A percentile compares a stretch with the other conserved stretches of the same genome.
phyloP scores from a whole-genome alignment of 2,113 vertebrate species.

The Malaclemys terrapin region DNA sequence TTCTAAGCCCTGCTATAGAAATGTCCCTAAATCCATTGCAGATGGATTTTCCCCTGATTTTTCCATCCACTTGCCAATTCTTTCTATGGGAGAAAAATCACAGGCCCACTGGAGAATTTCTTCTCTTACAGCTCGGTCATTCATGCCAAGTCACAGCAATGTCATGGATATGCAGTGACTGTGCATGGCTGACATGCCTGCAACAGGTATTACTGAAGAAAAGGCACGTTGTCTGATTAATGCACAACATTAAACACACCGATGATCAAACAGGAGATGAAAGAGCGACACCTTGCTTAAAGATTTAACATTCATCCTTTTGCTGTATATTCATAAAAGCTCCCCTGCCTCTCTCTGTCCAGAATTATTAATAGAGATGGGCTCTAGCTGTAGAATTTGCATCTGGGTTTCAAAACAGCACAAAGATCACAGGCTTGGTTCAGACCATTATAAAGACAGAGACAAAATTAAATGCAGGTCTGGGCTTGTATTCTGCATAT shows the following conservation, averaged over 20 bases:
- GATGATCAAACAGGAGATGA: neutral
- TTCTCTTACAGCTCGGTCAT: neutral
- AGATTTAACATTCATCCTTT: neutral
- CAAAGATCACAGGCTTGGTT: neutral
- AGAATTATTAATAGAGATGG: neutral
- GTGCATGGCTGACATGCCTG: neutral
- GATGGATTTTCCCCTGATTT: constrained; percentile 2
- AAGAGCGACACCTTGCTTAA: neutral
- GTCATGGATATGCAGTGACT: neutral
- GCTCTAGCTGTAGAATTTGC: neutral
- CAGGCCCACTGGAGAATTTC: neutral
- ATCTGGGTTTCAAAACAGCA: neutral
- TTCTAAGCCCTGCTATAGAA: constrained; percentile 30
- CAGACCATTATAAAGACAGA: neutral
- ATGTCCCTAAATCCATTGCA: constrained; percentile 39
- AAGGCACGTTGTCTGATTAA: neutral
- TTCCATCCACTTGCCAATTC: constrained; percentile 27
- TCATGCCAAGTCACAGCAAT: neutral
- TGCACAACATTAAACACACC: neutral
- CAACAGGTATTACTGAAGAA: neutral
- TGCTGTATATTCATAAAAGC: neutral
- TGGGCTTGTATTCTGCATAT: neutral
- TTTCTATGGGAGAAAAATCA: constrained; percentile 24
- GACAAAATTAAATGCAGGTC: neutral
- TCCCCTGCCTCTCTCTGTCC: neutral